A percentile compares a stretch with the other conserved stretches of the same genome.
phyloP scores from a whole-genome alignment of 2,888 invertebrate genomes.

The Chorisops tibialis region DNA sequence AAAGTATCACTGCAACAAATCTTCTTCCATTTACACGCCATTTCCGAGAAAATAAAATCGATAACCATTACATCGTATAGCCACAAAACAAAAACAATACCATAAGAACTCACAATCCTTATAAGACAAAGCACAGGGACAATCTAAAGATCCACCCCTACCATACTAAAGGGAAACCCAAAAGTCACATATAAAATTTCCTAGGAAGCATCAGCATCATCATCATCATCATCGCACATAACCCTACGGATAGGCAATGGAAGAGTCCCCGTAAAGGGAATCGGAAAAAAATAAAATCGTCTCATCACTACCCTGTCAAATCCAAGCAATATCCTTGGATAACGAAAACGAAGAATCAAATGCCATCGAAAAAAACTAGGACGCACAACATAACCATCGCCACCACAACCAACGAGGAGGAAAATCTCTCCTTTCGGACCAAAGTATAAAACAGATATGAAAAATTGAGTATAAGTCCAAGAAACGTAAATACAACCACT shows the following conservation, averaged over 20 bases:
- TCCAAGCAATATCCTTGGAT: not conserved
- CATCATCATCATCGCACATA: conserved; percentile 17
- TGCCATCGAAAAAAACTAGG: too few species aligned
- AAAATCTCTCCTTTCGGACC: too few species aligned
- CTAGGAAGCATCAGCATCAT: conserved; percentile 1
- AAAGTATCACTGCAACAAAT: conserved; percentile 6
- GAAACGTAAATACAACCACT: too few species aligned
- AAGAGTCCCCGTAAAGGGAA: conserved; percentile 19
- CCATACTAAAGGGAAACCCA: conserved; percentile 7
- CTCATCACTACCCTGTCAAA: conserved; percentile 26
- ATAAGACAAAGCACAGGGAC: conserved; percentile 11
- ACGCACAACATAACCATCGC: too few species aligned
- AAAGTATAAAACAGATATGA: too few species aligned
- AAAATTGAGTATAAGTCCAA: too few species aligned
- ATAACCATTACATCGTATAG: conserved; percentile 10
- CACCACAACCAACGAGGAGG: too few species aligned
- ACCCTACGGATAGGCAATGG: conserved; percentile 18
- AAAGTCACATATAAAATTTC: conserved; percentile 15
- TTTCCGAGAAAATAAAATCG: conserved; percentile 25
- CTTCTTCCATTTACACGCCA: conserved; percentile 19
- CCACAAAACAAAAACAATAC: conserved; percentile 19
- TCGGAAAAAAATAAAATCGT: conserved; percentile 17
- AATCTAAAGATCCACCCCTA: conserved; percentile 10
- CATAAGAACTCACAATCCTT: conserved; percentile 3
- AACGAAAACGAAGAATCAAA: too few species aligned